A percentile compares a stretch with the other conserved stretches of the same genome.
Evolutionary conservation across 2,113 vertebrate species (phyloP).

Genomic region (Thymallus thymallus): DNA sequence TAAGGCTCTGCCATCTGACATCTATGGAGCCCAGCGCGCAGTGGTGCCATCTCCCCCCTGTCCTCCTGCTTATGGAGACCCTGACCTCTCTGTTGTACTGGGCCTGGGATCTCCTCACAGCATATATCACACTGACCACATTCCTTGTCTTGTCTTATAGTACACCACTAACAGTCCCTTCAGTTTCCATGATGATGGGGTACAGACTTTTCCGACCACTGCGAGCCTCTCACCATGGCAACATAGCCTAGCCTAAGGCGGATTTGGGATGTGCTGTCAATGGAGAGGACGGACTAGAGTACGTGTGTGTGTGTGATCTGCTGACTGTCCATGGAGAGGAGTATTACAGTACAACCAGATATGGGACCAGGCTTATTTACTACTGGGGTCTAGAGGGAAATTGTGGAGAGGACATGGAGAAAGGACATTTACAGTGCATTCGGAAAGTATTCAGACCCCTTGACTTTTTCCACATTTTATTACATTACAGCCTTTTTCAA

Average conservation of each 20-base stretch:
- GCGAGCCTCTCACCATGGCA: conserved; percentile 14
- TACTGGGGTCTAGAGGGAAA: neutral
- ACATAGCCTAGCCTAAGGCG: conserved; percentile 21
- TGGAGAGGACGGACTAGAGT: neutral
- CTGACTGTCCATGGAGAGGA: neutral
- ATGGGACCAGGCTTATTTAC: too few species aligned
- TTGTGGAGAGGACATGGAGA: neutral
- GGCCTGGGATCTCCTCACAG: neutral
- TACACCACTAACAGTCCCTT: neutral
- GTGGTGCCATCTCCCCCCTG: too few species aligned
- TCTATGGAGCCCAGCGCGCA: too few species aligned
- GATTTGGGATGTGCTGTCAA: conserved; percentile 38
- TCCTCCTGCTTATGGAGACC: too few species aligned
- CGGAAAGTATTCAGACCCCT: too few species aligned
- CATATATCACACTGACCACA: conserved; percentile 5
- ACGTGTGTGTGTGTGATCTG: too few species aligned
- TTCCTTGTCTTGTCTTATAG: neutral
- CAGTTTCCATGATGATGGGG: conserved; percentile 51
- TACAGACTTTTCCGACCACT: conserved; percentile 26
- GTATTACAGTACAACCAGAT: too few species aligned
- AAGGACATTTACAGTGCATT: conserved; percentile 4
- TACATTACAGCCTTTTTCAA: too few species aligned
- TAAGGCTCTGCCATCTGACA: too few species aligned
- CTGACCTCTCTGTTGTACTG: conserved; percentile 32
- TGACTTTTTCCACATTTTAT: too few species aligned